Evolutionary conservation across 1,140 invertebrate species (phyloP).

Genomic region (Anastrepha ludens): DNA sequence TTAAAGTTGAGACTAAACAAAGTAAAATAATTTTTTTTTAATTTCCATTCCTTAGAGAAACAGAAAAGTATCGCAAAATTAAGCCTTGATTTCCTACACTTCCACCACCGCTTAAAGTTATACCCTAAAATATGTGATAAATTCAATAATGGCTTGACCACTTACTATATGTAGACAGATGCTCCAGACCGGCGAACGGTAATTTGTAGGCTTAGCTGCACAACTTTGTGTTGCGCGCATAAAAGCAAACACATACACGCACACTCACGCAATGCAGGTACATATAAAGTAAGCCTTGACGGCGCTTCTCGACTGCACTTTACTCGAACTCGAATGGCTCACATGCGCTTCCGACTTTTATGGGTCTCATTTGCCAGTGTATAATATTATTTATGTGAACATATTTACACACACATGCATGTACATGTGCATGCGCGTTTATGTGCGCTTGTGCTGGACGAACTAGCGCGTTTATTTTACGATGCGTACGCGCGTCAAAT

Average conservation of each 20-base stretch:
- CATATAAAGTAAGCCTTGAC: neutral
- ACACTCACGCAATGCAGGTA: neutral
- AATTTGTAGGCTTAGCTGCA: neutral
- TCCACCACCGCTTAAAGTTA: neutral
- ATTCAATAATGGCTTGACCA: neutral
- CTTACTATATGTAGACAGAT: neutral
- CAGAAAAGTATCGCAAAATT: too few relatives aligned
- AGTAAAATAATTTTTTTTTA: too few relatives aligned
- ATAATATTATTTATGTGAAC: conserved; percentile 2
- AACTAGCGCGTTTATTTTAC: conserved; percentile 51
- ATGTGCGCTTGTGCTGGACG: neutral
- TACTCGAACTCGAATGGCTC: neutral
- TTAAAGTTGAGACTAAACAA: too few relatives aligned
- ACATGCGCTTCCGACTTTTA: neutral
- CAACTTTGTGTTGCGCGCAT: conserved; percentile 24
- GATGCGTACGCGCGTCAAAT: conserved; percentile 45
- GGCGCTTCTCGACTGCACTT: neutral
- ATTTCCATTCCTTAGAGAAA: too few relatives aligned
- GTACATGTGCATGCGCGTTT: neutral
- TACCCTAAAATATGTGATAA: conserved; percentile 36
- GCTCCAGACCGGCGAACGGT: neutral
- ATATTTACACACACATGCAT: neutral
- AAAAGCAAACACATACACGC: neutral
- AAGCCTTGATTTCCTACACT: too few relatives aligned
- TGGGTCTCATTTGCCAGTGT: neutral